These are phyloP conservation scores for Felis catus DNA, from an alignment of 2,113 vertebrate genomes.

Conservation along the genomic window F.catus_Fca126_mat1.0 CM031412.1:118294501-118295000, in stretches of 20 bases:
- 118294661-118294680: neutral
- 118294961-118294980: neutral
- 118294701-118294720: neutral
- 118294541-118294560: neutral
- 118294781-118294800: neutral
- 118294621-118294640: neutral
- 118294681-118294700: neutral
- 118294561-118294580: accelerated
- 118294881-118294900: neutral
- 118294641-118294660: neutral
- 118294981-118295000: neutral
- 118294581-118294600: no score
- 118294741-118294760: constrained; percentile 24
- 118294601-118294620: neutral
- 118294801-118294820: neutral
- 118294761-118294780: neutral
- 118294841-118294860: neutral
- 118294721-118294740: neutral
- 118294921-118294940: neutral
- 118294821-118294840: neutral
- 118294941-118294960: neutral
- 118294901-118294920: neutral
- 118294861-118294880: neutral
- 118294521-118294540: neutral
- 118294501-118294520: neutral